A percentile compares a stretch with the other conserved stretches of the same genome.
phyloP scores from a whole-genome alignment of 2,888 invertebrate genomes.

The Apamea monoglypha region DNA sequence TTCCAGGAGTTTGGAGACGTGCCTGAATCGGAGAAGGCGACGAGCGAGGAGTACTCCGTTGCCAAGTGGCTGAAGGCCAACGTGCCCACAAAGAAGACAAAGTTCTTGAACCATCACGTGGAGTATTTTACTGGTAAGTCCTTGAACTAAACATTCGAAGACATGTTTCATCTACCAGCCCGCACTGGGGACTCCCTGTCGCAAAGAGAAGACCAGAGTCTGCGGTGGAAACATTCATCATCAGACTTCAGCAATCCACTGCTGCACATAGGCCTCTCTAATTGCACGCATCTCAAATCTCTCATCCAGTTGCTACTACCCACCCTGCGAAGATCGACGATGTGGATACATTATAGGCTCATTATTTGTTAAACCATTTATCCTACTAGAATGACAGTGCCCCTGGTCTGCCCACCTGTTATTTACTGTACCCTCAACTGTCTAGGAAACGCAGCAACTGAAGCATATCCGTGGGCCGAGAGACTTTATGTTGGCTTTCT shows the following conservation, averaged over 20 bases:
- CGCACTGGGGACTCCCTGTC: too few species aligned
- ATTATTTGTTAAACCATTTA: background rate
- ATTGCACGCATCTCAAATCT: background rate
- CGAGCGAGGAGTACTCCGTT: slow-evolving; percentile 97
- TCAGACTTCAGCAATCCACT: background rate
- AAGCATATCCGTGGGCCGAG: background rate
- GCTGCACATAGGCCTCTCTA: background rate
- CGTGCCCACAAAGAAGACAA: slow-evolving; percentile 98
- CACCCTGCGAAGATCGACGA: background rate
- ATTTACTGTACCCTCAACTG: background rate
- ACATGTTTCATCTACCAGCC: background rate
- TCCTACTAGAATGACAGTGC: background rate
- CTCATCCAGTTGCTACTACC: background rate
- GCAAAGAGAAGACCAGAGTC: background rate
- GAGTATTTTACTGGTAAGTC: slow-evolving; percentile 97
- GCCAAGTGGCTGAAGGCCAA: slow-evolving; percentile 98
- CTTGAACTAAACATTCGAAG: background rate
- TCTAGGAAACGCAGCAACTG: background rate
- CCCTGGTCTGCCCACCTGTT: background rate
- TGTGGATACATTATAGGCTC: background rate
- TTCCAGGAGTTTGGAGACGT: slow-evolving; percentile 85
- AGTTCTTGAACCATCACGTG: slow-evolving; percentile 98
- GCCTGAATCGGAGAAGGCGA: slow-evolving; percentile 92
- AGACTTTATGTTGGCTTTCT: too few species aligned
- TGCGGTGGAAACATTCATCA: background rate